These are phyloP conservation scores for human (Homo sapiens) DNA, from an alignment of 2,113 vertebrate genomes.

Conservation along the genomic window GRCh38 chr21:17169001-17169500, in stretches of 20 bases:
- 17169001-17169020: no score
- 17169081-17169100: constrained; percentile 43
- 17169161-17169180: constrained; percentile 27
- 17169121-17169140: constrained; percentile 31
- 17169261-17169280: neutral
- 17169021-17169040: no score
- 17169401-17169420: neutral
- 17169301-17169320: neutral
- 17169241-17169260: neutral
- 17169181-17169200: neutral
- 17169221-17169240: neutral
- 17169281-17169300: neutral
- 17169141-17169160: constrained; percentile 18
- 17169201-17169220: neutral
- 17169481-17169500: neutral
- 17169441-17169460: neutral
- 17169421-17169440: neutral
- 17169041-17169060: no score
- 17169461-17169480: neutral
- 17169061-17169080: neutral
- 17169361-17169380: neutral
- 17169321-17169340: neutral
- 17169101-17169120: constrained; percentile 56
- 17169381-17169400: neutral
- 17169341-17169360: neutral